Evolutionary conservation across 2,797 vertebrate species (phyloP), one percentile per base, ranked within the genome.

Genomic region (Gastrophryne carolinensis): DNA sequence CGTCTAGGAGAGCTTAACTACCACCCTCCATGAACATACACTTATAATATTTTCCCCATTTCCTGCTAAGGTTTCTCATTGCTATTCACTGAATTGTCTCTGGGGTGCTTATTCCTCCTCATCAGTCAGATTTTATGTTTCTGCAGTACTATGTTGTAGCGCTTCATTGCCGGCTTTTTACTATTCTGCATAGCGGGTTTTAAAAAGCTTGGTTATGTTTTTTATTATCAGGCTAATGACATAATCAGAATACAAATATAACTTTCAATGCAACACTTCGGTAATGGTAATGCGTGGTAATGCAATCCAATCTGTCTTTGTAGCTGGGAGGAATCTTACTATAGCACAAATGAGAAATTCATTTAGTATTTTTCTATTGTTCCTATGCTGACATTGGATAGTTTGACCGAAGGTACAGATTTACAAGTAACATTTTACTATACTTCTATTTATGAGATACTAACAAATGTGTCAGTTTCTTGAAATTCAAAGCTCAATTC

Each of bases 141-240:
- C 23, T 67, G 64, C 73, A 30, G 64, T 61, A 29, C 9, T 17
- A 61, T 61, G 68, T 61, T 68, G 24, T 53, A 67, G 63, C 21
- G 54, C 32, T 50, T 47, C 72, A 44, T 73, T 44, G 35, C 52
- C 27, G 62, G 10, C 44, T 57, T 37, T 24, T 50, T 75, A 60
- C 21, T 65, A 75, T 65, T 65, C 72, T 49, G 47, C 39, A 49
- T 24, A 19, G 62, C 52, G n/a, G 62, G 26, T 19, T 58, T 49
- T 74, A 37, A 50, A 30, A 68, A 37, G 39, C 64, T 30, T 75
- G 32, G 54, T 61, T 60, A 75, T 68, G 41, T 17, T 56, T 65
- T 76, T 69, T 76, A 70, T 70, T 62, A 62, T 69, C 57, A 69
- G 30, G 56, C 66, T 62, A 70, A 70, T 70, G 34, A 70, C 66